phyloP scores from a whole-genome alignment of 2,888 invertebrate species.

The Temnothorax unifasciatus region DNA sequence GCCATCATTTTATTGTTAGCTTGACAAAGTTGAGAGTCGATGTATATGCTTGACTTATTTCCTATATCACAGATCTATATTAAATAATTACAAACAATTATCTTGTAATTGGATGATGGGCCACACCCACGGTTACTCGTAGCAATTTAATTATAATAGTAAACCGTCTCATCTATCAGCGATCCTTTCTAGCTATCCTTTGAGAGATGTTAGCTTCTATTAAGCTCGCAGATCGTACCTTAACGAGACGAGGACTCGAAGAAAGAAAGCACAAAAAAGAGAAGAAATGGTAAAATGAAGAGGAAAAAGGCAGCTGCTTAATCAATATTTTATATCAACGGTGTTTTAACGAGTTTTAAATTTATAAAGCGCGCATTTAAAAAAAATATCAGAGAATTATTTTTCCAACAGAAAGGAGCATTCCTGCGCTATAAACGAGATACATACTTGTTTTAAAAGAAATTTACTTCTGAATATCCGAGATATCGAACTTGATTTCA shows the following conservation, averaged over 20 bases:
- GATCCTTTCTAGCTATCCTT: constrained; percentile 46
- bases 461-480: neutral
- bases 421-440: neutral
- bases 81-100: neutral
- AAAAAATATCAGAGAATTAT: constrained; percentile 12
- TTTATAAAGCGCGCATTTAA: constrained; percentile 29
- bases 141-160: constrained; percentile 66
- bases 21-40: neutral
- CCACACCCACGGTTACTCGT: constrained; percentile 15
- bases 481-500: constrained; percentile 22
- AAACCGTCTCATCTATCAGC: constrained; percentile 32
- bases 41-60: neutral
- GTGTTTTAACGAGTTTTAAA: constrained; percentile 42
- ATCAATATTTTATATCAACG: constrained; percentile 64
- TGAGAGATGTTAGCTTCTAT: constrained; percentile 58
- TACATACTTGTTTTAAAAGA: neutral
- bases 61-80: neutral
- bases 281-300: constrained; percentile 16
- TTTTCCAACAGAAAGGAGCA: neutral
- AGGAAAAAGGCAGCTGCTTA: constrained; percentile 56
- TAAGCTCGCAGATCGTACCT: constrained; percentile 53
- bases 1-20: neutral
- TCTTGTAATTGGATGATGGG: constrained; percentile 8
- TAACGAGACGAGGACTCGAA: constrained; percentile 61
- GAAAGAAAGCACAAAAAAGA: constrained; percentile 33